Evolutionary conservation across 2,113 vertebrate species (phyloP), one percentile per base, ranked within the genome.

Genomic region (Dolichotis patagonum): DNA sequence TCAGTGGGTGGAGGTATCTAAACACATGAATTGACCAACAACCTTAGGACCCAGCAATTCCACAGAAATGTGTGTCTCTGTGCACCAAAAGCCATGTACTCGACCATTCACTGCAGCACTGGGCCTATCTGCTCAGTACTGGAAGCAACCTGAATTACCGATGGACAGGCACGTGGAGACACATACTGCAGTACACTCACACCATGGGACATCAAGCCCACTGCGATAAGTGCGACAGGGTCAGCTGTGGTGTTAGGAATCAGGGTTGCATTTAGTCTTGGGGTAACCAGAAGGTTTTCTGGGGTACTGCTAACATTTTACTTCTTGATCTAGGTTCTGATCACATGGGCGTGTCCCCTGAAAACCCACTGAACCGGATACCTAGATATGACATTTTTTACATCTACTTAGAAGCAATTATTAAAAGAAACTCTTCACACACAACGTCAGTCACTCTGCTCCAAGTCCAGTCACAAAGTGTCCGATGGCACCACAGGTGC

Each of bases 281-380:
- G 32, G 54, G 38, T 81, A 11, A 94, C 46, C 52, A 78, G 30
- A 80, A 83, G 10, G 7, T 20, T 58, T 80, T 60, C 49, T 60
- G 73, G 49, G 46, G 30, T 91, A 56, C 46, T 78, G 69, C 56
- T 85, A 73, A 84, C 46, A 67, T 49, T 81, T 71, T 84, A 8
- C 78, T 85, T 93, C 82, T 52, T 84, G 84, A 65, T 90, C 90
- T 91, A 77, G 69, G 62, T 58, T 85, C 26, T 16, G 28, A 35
- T 80, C 78, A 85, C 62, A 80, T 5, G 11, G 43, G 28, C 52
- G 5, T 43, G 69, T 41, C 20, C 20, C 38, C 38, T 41, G 41
- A 28, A 75, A 77, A 43, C 2, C 13, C 58, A 83, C 13, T 43
- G 77, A 52, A 11, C 49, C 80, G 46, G 56, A 92, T 46, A 75